Percentiles rank a stretch among this genome's conserved stretches.
These are phyloP conservation scores for Tachysurus vachellii DNA, from an alignment of 2,113 vertebrate species.

Conservation along the genomic window DNA sequence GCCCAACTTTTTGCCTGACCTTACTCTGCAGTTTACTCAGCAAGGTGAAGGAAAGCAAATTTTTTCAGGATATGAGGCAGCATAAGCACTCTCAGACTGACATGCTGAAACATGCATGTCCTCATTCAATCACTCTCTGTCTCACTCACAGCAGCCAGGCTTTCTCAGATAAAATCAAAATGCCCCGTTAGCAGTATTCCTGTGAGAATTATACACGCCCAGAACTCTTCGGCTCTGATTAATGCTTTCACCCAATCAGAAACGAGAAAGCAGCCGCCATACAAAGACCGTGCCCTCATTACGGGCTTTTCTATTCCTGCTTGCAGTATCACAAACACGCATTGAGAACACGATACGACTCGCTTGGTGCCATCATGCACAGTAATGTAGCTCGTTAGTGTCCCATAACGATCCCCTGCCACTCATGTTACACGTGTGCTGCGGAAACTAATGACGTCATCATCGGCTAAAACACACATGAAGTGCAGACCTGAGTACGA, in stretches of 20 bases:
- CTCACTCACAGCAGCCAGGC: constrained; percentile 23
- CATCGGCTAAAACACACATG: no score
- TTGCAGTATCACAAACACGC: neutral
- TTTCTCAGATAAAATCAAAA: constrained; percentile 37
- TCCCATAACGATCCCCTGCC: no score
- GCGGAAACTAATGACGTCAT: no score
- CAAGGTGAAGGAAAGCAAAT: constrained; percentile 35
- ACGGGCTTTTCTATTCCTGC: neutral
- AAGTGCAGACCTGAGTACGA: no score
- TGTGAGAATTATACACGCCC: constrained; percentile 14
- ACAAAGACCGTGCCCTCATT: neutral
- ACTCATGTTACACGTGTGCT: no score
- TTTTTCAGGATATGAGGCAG: neutral
- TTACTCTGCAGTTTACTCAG: constrained; percentile 22
- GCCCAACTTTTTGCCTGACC: constrained; percentile 18
- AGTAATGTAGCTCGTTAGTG: no score
- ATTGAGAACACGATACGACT: neutral
- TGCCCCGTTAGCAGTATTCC: constrained; percentile 18
- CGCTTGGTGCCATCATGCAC: neutral
- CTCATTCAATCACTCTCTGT: constrained; percentile 31
- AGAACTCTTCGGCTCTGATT: constrained; percentile 37
- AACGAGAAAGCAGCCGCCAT: neutral
- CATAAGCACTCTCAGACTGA: constrained; percentile 33
- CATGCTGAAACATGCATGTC: constrained; percentile 44
- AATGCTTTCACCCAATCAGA: constrained; percentile 48